Evolutionary conservation across 1,140 invertebrate genomes (phyloP).

Genomic region (Phymorhynchus buccinoides): DNA sequence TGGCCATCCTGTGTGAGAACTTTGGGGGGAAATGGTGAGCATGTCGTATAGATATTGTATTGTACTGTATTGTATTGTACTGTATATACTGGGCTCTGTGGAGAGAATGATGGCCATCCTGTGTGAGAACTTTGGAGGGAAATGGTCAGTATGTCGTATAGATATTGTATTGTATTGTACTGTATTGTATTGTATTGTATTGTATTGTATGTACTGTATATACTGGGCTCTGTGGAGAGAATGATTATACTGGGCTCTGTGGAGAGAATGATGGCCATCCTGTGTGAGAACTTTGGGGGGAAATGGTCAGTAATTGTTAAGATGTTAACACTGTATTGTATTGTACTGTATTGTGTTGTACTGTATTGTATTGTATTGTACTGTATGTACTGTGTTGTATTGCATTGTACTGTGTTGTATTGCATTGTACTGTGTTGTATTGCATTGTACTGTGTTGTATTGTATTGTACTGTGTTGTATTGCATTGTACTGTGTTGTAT

Average conservation of each 20-base stretch:
- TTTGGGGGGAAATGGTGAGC: slow-evolving; percentile 95
- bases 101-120: slow-evolving; percentile 99
- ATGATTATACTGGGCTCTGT: too few relatives aligned
- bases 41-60: too few relatives aligned
- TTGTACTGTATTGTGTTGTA: not conserved
- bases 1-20: slow-evolving; percentile 96
- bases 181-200: not conserved
- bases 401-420: too few relatives aligned
- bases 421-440: too few relatives aligned
- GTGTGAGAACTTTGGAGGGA: slow-evolving; percentile 96
- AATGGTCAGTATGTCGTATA: slow-evolving; percentile 87
- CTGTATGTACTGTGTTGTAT: not conserved
- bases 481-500: too few relatives aligned
- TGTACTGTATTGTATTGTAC: too few relatives aligned
- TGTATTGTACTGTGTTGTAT: too few relatives aligned
- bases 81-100: slow-evolving; percentile 95
- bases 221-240: slow-evolving; percentile 96
- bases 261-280: slow-evolving; percentile 94
- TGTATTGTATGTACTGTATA: too few relatives aligned
- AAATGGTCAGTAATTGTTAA: slow-evolving; percentile 84
- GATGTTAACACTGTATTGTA: too few relatives aligned
- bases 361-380: too few relatives aligned
- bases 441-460: too few relatives aligned
- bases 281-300: slow-evolving; percentile 96
- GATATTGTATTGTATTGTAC: not conserved